Conservation (phyloP, 2,113 vertebrate species). For the Xiphophorus maculatus region DNA sequence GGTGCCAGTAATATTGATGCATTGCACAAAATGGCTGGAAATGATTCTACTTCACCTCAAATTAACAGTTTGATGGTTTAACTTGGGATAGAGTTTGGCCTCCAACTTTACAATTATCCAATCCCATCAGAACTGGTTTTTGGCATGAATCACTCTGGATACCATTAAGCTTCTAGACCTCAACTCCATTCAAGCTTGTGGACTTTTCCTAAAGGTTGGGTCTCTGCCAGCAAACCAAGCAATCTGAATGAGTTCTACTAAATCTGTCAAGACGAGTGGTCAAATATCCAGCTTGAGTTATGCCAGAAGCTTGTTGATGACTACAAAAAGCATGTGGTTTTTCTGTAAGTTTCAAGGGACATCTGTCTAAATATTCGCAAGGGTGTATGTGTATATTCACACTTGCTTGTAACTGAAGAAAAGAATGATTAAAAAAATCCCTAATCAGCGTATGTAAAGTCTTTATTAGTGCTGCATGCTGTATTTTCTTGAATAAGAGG, state of each 20-base stretch:
- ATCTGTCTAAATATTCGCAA: not conserved
- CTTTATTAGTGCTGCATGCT: not conserved
- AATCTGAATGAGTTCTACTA: not conserved
- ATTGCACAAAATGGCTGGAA: not conserved
- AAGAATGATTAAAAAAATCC: not conserved
- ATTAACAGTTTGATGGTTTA: not conserved
- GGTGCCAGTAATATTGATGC: not conserved
- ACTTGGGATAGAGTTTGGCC: not conserved
- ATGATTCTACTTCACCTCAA: not conserved
- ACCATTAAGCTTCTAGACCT: not conserved
- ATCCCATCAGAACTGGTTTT: not conserved
- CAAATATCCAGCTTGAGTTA: not conserved
- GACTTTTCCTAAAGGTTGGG: not conserved
- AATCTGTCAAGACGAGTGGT: not conserved
- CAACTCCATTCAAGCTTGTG: not conserved
- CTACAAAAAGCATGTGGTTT: not conserved
- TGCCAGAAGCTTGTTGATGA: not conserved
- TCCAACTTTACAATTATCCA: not conserved
- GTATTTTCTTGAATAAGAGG: slow-evolving; percentile 20
- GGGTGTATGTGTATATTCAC: not conserved
- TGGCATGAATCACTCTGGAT: not conserved
- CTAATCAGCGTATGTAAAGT: not conserved
- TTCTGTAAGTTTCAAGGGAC: no score
- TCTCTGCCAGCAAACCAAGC: not conserved
- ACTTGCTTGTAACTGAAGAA: not conserved